Evolutionary conservation across 2,888 invertebrate species (phyloP).

Genomic region (Drosophila borealis): DNA sequence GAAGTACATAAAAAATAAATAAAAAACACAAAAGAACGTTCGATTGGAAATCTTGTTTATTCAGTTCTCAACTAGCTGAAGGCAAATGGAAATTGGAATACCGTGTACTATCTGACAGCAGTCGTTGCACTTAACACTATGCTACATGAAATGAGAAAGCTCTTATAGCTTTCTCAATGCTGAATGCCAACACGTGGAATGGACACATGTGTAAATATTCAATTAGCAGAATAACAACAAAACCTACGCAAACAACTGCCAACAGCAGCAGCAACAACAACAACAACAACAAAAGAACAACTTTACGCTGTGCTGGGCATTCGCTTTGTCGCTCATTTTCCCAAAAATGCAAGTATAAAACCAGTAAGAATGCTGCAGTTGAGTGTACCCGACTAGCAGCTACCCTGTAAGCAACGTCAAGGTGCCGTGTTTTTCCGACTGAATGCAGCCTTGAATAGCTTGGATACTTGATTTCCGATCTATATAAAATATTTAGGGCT

Average conservation of each 20-base stretch:
- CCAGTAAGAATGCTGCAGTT: too few species aligned
- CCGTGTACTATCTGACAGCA: slow-evolving; percentile 3
- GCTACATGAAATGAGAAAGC: slow-evolving; percentile 20
- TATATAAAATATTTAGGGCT: too few species aligned
- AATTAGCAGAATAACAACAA: slow-evolving; percentile 49
- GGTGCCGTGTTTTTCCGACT: too few species aligned
- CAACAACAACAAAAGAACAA: slow-evolving; percentile 8
- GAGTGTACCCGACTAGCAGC: too few species aligned
- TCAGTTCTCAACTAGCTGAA: background rate
- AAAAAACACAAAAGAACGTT: background rate
- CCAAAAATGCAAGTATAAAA: slow-evolving; percentile 2
- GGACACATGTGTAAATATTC: slow-evolving; percentile 50
- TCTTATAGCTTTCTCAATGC: background rate
- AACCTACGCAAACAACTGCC: slow-evolving; percentile 2
- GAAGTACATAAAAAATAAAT: too few species aligned
- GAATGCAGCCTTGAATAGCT: too few species aligned
- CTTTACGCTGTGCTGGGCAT: slow-evolving; percentile 26
- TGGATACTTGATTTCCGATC: too few species aligned
- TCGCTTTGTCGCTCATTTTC: slow-evolving; percentile 20
- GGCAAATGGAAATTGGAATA: slow-evolving; percentile 29
- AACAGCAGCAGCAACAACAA: slow-evolving; percentile 21
- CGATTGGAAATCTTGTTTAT: background rate
- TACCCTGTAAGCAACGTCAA: too few species aligned
- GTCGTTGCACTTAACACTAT: slow-evolving; percentile 18
- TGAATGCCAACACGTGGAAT: slow-evolving; percentile 5